Conservation (phyloP, 2,797 vertebrate species). For the Emys orbicularis region DNA sequence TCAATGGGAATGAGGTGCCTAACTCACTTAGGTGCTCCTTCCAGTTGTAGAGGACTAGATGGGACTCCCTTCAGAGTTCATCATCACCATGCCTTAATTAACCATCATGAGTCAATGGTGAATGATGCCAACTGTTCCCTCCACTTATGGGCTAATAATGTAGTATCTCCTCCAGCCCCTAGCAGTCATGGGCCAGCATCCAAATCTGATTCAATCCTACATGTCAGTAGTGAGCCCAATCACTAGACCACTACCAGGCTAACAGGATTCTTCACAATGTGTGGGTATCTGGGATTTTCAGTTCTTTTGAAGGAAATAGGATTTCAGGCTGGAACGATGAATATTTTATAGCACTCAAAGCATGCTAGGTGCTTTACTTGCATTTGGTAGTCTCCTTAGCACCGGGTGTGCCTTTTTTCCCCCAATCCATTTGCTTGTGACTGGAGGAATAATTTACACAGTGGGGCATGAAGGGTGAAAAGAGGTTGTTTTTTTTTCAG, state of each 20-base stretch:
- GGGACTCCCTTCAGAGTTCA: neutral
- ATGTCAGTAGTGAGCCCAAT: neutral
- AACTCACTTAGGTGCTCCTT: neutral
- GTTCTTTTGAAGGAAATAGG: neutral
- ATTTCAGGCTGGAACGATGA: neutral
- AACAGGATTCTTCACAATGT: too few relatives aligned
- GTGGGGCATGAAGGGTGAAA: neutral
- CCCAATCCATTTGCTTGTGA: neutral
- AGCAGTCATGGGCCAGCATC: neutral
- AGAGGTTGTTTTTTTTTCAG: neutral
- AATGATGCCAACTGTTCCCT: neutral
- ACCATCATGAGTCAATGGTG: neutral
- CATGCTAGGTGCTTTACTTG: neutral
- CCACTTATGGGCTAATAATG: neutral
- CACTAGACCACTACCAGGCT: too few relatives aligned
- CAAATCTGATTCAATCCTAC: neutral
- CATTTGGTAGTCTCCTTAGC: neutral
- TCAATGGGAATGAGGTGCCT: neutral
- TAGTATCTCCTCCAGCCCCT: neutral
- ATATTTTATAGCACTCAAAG: neutral
- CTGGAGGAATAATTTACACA: neutral
- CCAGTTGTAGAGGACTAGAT: neutral
- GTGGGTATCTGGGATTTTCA: neutral
- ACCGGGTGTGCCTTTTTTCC: neutral
- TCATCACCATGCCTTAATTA: neutral